A percentile compares a stretch with the other conserved stretches of the same genome.
These are phyloP conservation scores for Acrocyrtus sp. DNA, from an alignment of 2,888 invertebrate species.

Conservation along the genomic window DNA sequence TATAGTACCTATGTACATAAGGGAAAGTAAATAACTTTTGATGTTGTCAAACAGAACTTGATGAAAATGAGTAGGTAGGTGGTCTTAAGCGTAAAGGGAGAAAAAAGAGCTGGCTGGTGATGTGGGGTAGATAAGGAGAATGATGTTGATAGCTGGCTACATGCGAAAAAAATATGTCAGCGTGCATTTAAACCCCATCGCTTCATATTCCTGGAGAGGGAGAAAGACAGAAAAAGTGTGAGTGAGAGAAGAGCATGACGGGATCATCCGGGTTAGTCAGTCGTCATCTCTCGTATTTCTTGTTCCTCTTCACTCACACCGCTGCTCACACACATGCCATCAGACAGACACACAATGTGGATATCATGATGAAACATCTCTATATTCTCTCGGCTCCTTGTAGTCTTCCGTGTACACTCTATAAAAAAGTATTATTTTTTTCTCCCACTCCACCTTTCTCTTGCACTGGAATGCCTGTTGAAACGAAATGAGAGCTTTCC, in stretches of 20 bases:
- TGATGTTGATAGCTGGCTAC: neutral
- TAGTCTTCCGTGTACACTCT: too few species aligned
- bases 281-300: slow-evolving; percentile 37
- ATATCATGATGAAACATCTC: too few species aligned
- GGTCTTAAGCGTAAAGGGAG: neutral
- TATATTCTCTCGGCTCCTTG: too few species aligned
- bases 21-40: slow-evolving; percentile 14
- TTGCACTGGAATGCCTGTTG: too few species aligned
- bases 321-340: too few species aligned
- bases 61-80: neutral
- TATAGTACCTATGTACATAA: too few species aligned
- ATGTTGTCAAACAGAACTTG: neutral
- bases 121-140: neutral
- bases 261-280: slow-evolving; percentile 40
- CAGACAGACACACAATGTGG: too few species aligned
- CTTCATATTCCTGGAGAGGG: neutral
- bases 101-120: neutral
- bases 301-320: slow-evolving; percentile 1
- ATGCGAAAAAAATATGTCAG: neutral
- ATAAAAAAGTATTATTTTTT: too few species aligned
- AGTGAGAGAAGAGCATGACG: slow-evolving; percentile 26
- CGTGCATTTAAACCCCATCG: neutral
- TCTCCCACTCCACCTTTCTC: too few species aligned
- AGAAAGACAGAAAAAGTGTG: neutral
- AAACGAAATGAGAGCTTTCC: too few species aligned